phyloP scores from a whole-genome alignment of 2,113 vertebrate species.

The Phyllostomus discolor region DNA sequence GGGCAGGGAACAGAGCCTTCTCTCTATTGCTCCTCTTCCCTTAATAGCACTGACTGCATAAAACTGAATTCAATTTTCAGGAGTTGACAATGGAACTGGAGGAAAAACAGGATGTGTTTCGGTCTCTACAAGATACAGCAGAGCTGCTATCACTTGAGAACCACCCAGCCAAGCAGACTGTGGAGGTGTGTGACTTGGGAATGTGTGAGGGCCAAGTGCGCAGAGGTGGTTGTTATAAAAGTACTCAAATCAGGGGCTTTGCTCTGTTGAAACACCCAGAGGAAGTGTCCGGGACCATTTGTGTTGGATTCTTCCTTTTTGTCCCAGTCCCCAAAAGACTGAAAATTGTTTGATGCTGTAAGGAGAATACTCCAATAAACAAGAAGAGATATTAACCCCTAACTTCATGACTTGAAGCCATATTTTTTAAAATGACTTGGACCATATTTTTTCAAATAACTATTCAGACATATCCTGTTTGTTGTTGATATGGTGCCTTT shows the following conservation, averaged over 20 bases:
- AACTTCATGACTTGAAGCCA: not conserved
- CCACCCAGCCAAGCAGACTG: constrained; percentile 96
- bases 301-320: not conserved
- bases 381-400: not conserved
- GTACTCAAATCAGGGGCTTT: not conserved
- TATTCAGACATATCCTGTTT: not conserved
- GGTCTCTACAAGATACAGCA: constrained; percentile 91
- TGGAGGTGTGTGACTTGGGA: constrained; percentile 85
- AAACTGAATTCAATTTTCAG: constrained; percentile 74
- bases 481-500: not conserved
- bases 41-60: not conserved
- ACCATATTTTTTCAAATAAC: not conserved
- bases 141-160: constrained; percentile 91
- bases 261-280: not conserved
- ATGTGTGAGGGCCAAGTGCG: not conserved
- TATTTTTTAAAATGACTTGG: not conserved
- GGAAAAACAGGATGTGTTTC: constrained; percentile 92
- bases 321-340: not conserved
- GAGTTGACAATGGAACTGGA: constrained; percentile 91
- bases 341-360: not conserved
- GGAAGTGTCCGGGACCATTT: not conserved
- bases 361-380: not conserved
- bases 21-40: not conserved
- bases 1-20: not conserved
- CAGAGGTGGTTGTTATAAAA: not conserved